phyloP scores from a whole-genome alignment of 92 coral and sea anemone genomes.

The Micromussa lordhowensis region DNA sequence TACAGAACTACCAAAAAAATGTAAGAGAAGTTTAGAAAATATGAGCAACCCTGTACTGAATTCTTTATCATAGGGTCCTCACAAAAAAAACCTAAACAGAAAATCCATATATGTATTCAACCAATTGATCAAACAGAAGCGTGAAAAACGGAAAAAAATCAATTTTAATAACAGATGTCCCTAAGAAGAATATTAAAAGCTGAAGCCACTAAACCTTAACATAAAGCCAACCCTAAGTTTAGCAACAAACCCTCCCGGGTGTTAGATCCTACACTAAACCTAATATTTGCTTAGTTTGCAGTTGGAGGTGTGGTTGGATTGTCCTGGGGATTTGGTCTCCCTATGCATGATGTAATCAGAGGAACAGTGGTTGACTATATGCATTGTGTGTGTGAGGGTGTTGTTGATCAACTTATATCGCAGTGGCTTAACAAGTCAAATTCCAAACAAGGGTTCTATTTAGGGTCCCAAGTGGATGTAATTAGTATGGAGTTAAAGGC shows the following conservation, averaged over 20 bases:
- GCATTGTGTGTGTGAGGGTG: too few species aligned
- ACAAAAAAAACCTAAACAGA: neutral
- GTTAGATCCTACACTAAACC: slow-evolving; percentile 9
- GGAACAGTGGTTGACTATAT: slow-evolving; percentile 55
- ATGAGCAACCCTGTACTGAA: too few species aligned
- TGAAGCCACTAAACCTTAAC: neutral
- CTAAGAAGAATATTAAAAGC: slow-evolving; percentile 3
- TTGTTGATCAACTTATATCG: too few species aligned
- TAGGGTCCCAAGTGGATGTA: slow-evolving; percentile 2
- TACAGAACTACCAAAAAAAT: too few species aligned
- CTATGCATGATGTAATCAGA: slow-evolving; percentile 37
- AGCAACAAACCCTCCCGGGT: slow-evolving; percentile 9
- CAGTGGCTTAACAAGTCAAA: slow-evolving; percentile 36
- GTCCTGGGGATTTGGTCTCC: slow-evolving; percentile 50
- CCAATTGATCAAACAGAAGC: slow-evolving; percentile 19
- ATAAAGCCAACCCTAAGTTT: neutral
- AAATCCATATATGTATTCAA: slow-evolving; percentile 14
- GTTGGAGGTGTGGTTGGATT: slow-evolving; percentile 46
- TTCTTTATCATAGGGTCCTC: too few species aligned
- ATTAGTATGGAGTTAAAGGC: slow-evolving; percentile 7
- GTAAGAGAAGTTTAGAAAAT: too few species aligned
- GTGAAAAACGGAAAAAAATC: neutral
- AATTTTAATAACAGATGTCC: neutral
- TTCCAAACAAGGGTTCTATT: slow-evolving; percentile 3
- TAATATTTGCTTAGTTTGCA: slow-evolving; percentile 23